Evolutionary conservation across 2,797 vertebrate species (phyloP).

Genomic region (Dromococcyx pavoninus): DNA sequence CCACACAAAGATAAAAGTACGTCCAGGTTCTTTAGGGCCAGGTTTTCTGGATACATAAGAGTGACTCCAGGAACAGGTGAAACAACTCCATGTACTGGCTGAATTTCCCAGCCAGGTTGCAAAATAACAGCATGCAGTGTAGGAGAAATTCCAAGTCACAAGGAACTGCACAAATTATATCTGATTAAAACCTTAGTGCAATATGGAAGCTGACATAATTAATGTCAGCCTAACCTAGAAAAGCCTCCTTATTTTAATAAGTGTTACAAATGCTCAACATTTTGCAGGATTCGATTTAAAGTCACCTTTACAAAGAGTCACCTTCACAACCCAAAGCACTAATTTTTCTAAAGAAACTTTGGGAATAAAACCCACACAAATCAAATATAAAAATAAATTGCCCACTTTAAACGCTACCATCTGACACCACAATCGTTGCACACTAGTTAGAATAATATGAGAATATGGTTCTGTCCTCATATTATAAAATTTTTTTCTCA

Average conservation of each 20-base stretch:
- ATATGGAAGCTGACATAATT: background rate
- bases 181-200: background rate
- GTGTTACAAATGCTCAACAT: background rate
- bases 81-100: background rate
- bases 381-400: background rate
- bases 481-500: conserved; percentile 2
- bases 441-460: background rate
- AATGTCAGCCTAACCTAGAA: conserved; percentile 4
- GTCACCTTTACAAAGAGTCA: background rate
- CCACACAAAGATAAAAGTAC: background rate
- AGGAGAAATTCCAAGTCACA: background rate
- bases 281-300: background rate
- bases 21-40: background rate
- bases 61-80: background rate
- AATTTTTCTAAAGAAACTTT: background rate
- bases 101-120: background rate
- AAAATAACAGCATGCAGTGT: background rate
- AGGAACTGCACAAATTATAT: background rate
- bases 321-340: background rate
- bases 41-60: background rate
- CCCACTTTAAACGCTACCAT: background rate
- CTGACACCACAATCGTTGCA: background rate
- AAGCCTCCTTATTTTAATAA: conserved; percentile 5
- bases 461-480: background rate
- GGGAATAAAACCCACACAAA: background rate